These are phyloP conservation scores for Siniperca chuatsi DNA, from an alignment of 2,113 vertebrate species.

Conservation along the genomic window DNA sequence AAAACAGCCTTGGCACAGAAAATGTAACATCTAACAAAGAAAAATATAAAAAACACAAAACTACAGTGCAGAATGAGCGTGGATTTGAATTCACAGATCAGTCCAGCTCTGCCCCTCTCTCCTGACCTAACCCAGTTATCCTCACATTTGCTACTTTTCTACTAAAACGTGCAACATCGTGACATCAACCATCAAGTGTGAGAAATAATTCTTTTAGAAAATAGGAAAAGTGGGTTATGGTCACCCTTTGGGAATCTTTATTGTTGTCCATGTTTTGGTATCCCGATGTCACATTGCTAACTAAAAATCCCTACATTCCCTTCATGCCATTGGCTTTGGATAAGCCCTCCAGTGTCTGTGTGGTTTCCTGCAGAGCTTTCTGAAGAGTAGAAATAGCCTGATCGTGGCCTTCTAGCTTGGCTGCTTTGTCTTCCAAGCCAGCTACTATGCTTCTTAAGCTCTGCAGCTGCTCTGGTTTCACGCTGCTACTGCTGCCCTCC, in stretches of 20 bases:
- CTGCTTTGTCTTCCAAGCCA: constrained; percentile 86
- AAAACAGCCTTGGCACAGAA: constrained; percentile 29
- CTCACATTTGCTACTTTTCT: constrained; percentile 25
- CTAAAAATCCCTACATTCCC: constrained; percentile 81
- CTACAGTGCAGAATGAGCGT: constrained; percentile 82
- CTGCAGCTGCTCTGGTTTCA: constrained; percentile 87
- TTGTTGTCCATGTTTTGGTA: constrained; percentile 25
- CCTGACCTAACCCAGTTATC: constrained; percentile 1
- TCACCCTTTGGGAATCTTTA: constrained; percentile 7
- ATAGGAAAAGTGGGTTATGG: background rate
- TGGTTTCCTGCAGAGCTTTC: constrained; percentile 85
- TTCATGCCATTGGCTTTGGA: constrained; percentile 70
- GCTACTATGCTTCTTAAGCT: constrained; percentile 86
- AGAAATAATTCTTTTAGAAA: constrained; percentile 18
- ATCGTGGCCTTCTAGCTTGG: constrained; percentile 90
- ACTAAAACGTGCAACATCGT: constrained; percentile 38
- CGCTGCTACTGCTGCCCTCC: constrained; percentile 63
- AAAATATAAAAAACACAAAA: constrained; percentile 41
- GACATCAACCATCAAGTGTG: constrained; percentile 29
- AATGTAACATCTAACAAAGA: constrained; percentile 8
- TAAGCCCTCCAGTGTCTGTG: constrained; percentile 84
- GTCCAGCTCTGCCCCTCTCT: constrained; percentile 44
- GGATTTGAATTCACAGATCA: constrained; percentile 71
- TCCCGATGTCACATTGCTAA: constrained; percentile 40
- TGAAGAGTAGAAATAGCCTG: constrained; percentile 85